Evolutionary conservation across 2,113 vertebrate genomes (phyloP), one percentile per base, ranked within the genome.

Genomic region (Brachirus orientalis): DNA sequence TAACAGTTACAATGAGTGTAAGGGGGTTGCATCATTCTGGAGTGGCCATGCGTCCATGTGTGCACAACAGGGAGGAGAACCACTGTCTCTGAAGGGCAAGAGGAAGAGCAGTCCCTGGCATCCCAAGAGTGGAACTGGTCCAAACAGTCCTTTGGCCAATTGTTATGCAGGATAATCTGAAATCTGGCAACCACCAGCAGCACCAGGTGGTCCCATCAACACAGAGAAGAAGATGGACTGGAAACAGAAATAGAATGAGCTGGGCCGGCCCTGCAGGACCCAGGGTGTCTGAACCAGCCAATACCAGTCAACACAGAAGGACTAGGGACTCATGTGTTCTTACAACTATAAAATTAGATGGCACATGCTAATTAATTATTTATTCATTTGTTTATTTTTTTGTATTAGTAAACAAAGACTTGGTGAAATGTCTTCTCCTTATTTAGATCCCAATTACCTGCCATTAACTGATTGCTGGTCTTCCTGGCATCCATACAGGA

Each of bases 191-290:
- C 53, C 62, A 52, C 64, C 52, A 50, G 65, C 64, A 43, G 69
- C 79, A 78, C 84, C 83, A 89, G 84, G 86, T 86, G 81, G 85
- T 74, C 76, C 83, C 79, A 80, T 90, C 88, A 77, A 74, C 67
- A 82, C 69, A 83, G 56, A 82, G 79, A 61, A 73, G 77, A 82
- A 75, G 67, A 76, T 66, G 72, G 71, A 82, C 71, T 79, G 64
- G 38, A 76, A 79, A 62, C 70, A 75, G 69, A 59, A 72, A 38
- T 19, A 40, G 64, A 63, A 47, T 56, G 57, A 52, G 52, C 53
- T 74, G 74, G 64, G 65, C 57, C 77, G 58, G 50, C 58, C 35
- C 66, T 10, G 58, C 63, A 56, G 62, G 51, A 79, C 55, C 22
- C 37, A 22, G 47, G 58, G 61, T 48, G 63, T 75, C 66, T 65